Conservation (phyloP, 2,113 vertebrate genomes). For the Hyla sarda region DNA sequence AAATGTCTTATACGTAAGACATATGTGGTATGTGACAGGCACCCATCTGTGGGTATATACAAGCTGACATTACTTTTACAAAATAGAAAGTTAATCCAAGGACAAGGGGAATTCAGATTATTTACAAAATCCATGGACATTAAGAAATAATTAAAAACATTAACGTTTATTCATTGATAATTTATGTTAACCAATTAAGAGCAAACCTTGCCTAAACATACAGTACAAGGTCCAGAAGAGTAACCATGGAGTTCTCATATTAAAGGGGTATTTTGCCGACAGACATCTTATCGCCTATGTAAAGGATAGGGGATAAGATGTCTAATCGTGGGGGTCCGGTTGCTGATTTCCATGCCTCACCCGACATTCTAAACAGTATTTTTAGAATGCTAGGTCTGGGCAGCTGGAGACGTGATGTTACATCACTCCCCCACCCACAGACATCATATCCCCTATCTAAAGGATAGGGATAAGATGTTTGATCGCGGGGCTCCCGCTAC, state of each 20-base stretch:
- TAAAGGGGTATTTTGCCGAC: too few relatives aligned
- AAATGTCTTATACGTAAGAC: not conserved
- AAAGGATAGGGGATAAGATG: too few relatives aligned
- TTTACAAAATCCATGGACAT: not conserved
- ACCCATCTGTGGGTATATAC: not conserved
- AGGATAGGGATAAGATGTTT: too few relatives aligned
- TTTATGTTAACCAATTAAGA: not conserved
- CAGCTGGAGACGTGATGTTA: too few relatives aligned
- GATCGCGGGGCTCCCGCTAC: too few relatives aligned
- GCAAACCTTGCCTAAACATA: not conserved
- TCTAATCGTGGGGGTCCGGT: too few relatives aligned
- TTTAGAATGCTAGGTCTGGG: too few relatives aligned
- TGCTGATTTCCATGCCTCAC: too few relatives aligned
- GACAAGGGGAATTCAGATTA: not conserved
- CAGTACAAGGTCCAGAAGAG: not conserved
- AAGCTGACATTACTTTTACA: not conserved
- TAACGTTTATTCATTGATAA: not conserved
- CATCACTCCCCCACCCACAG: too few relatives aligned
- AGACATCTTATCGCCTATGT: too few relatives aligned
- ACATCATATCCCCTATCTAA: too few relatives aligned
- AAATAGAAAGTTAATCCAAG: not conserved
- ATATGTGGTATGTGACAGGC: not conserved
- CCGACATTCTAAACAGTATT: too few relatives aligned
- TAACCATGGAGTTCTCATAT: not conserved
- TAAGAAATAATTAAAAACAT: not conserved